Percentiles rank a stretch among this genome's conserved stretches.
These are phyloP conservation scores for Dolichotis patagonum DNA, from an alignment of 2,113 vertebrate species.

Conservation along the genomic window DNA sequence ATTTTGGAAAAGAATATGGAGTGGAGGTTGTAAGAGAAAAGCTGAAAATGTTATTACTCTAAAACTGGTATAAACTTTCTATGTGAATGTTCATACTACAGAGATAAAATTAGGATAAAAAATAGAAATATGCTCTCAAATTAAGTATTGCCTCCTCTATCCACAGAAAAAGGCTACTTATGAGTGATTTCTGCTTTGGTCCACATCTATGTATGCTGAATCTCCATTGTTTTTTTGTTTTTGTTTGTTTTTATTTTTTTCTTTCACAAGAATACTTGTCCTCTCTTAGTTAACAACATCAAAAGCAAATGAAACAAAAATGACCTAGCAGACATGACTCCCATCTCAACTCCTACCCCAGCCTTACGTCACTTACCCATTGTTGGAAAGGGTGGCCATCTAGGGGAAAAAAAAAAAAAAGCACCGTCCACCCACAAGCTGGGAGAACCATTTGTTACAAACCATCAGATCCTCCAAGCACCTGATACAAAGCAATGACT, in stretches of 20 bases:
- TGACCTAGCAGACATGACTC: rapidly evolving
- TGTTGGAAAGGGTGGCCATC: neutral
- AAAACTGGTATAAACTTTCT: neutral
- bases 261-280: neutral
- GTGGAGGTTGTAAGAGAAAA: neutral
- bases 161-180: rapidly evolving
- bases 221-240: no score
- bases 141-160: neutral
- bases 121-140: neutral
- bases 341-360: neutral
- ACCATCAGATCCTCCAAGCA: neutral
- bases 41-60: neutral
- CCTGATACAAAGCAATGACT: neutral
- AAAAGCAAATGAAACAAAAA: neutral
- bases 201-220: rapidly evolving
- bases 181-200: rapidly evolving
- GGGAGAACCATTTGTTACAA: neutral
- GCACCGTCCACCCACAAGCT: neutral
- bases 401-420: neutral
- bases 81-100: neutral
- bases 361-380: no score
- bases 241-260: no score
- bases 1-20: neutral
- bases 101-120: constrained; percentile 21
- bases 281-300: neutral